Evolutionary conservation across 2,797 vertebrate genomes (phyloP).

Genomic region (Scleropages formosus): DNA sequence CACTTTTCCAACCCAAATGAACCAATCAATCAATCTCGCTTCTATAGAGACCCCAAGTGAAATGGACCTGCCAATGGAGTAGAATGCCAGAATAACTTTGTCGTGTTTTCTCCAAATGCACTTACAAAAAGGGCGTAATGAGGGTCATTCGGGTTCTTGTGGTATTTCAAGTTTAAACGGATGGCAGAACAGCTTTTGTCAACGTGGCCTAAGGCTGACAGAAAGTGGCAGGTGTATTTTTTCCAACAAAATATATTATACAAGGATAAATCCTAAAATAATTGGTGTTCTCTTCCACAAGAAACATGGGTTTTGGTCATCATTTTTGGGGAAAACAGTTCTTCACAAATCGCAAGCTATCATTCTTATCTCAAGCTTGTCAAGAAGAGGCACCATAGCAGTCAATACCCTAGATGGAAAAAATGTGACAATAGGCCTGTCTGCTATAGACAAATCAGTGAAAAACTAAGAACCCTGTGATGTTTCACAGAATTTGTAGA

Average conservation of each 20-base stretch:
- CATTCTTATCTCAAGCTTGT: too few relatives aligned
- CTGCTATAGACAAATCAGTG: too few relatives aligned
- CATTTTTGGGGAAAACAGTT: too few relatives aligned
- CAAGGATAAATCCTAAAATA: slow-evolving; percentile 72
- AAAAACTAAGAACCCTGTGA: too few relatives aligned
- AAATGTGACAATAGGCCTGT: too few relatives aligned
- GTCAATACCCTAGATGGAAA: too few relatives aligned
- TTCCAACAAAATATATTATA: slow-evolving; percentile 64
- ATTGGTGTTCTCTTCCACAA: slow-evolving; percentile 26
- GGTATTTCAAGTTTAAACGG: slow-evolving; percentile 70
- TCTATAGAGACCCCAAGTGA: neutral
- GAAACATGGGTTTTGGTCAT: too few relatives aligned
- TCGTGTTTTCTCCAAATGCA: neutral
- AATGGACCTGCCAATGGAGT: slow-evolving; percentile 14
- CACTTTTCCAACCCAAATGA: slow-evolving; percentile 13
- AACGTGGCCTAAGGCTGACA: slow-evolving; percentile 62
- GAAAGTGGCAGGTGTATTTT: slow-evolving; percentile 74
- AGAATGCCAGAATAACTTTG: slow-evolving; percentile 8
- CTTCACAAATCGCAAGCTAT: too few relatives aligned
- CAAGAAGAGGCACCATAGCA: too few relatives aligned
- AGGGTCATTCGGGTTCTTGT: slow-evolving; percentile 67
- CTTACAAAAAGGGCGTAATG: slow-evolving; percentile 49
- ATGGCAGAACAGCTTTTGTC: slow-evolving; percentile 69
- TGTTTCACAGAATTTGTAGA: too few relatives aligned
- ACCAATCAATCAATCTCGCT: slow-evolving; percentile 12